Evolutionary conservation across 2,888 invertebrate species (phyloP).

Genomic region (Monopis laevigella): DNA sequence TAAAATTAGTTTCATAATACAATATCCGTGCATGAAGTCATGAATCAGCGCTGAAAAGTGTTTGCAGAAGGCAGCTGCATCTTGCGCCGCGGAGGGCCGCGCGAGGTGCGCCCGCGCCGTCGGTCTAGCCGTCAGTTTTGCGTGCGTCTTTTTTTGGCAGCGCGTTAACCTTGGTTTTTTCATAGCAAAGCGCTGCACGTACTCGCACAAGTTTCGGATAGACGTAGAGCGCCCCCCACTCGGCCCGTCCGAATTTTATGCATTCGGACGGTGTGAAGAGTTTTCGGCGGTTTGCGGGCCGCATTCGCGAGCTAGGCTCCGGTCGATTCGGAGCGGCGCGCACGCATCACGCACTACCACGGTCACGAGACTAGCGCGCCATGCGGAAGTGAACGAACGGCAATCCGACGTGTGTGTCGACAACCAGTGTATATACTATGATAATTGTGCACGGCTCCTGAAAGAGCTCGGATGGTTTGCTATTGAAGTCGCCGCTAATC

Average conservation of each 20-base stretch:
- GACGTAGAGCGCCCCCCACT: conserved; percentile 64
- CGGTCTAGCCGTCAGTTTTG: conserved; percentile 61
- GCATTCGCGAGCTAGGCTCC: conserved; percentile 63
- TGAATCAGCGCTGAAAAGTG: conserved; percentile 4
- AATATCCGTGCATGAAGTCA: neutral
- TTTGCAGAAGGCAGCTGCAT: conserved; percentile 31
- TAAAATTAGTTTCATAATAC: no score
- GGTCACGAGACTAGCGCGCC: conserved; percentile 29
- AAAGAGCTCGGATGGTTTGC: conserved; percentile 48
- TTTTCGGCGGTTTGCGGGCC: conserved; percentile 51
- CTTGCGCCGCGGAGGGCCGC: conserved; percentile 16
- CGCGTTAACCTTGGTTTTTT: conserved; percentile 66
- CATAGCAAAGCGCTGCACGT: conserved; percentile 65
- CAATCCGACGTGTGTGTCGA: conserved; percentile 1
- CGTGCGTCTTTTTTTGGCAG: conserved; percentile 67
- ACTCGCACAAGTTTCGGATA: conserved; percentile 62
- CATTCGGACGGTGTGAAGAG: conserved; percentile 59
- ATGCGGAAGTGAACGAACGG: conserved; percentile 61
- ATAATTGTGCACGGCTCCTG: conserved; percentile 48
- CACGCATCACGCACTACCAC: conserved; percentile 21
- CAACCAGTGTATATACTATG: conserved; percentile 55
- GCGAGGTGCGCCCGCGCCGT: conserved; percentile 43
- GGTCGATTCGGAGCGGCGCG: conserved; percentile 49
- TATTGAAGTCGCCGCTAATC: conserved; percentile 25
- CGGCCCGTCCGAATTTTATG: conserved; percentile 64